Conservation (phyloP, 2,888 invertebrate species). For the Alsophila aescularia region DNA sequence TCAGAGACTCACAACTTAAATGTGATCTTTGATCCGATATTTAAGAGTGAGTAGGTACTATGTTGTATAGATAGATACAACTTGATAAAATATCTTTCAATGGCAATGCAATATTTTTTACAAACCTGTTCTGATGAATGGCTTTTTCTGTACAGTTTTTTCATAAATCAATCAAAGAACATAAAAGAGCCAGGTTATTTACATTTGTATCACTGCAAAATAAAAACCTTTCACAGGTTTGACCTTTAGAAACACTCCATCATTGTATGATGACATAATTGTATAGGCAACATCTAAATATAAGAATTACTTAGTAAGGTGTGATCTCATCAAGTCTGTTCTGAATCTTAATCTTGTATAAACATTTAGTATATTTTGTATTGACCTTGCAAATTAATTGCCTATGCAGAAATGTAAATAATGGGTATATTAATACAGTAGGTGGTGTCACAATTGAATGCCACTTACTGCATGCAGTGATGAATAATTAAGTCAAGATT, state of each 20-base stretch:
- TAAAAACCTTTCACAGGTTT: neutral
- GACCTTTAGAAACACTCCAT: conserved; percentile 14
- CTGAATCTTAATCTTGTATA: conserved; percentile 17
- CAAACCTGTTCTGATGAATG: too few species aligned
- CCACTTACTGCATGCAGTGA: neutral
- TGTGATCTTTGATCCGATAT: too few species aligned
- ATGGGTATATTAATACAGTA: neutral
- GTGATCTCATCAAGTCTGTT: conserved; percentile 15
- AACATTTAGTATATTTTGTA: conserved; percentile 13
- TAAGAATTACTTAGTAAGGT: conserved; percentile 17
- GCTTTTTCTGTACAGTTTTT: conserved; percentile 2
- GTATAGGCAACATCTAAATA: conserved; percentile 21
- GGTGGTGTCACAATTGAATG: neutral
- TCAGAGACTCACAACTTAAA: too few species aligned
- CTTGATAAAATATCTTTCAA: too few species aligned
- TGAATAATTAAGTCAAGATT: too few species aligned
- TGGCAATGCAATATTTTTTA: too few species aligned
- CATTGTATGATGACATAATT: conserved; percentile 26
- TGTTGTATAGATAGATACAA: too few species aligned
- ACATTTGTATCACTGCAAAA: conserved; percentile 5
- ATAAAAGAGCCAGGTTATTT: conserved; percentile 1
- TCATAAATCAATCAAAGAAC: conserved; percentile 2
- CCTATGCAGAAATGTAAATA: conserved; percentile 12
- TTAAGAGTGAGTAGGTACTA: too few species aligned
- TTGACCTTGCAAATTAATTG: conserved; percentile 11